phyloP scores from a whole-genome alignment of 2,888 invertebrate species.

The Napeogenes inachia region DNA sequence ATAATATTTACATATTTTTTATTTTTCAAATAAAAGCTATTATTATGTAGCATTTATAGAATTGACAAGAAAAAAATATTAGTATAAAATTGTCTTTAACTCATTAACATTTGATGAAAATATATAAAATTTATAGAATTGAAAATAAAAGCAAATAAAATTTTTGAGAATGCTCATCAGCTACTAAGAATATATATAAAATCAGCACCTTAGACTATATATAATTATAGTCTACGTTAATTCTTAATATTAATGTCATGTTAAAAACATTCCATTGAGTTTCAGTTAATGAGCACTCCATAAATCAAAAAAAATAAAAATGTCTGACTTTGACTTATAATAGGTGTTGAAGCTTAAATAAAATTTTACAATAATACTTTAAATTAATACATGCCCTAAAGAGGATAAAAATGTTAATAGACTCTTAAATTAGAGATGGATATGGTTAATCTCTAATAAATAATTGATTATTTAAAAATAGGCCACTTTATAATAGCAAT shows the following conservation, averaged over 20 bases:
- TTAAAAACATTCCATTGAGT: constrained; percentile 26
- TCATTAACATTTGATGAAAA: constrained; percentile 56
- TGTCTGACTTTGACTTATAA: constrained; percentile 32
- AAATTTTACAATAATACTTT: constrained; percentile 64
- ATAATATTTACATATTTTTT: constrained; percentile 27
- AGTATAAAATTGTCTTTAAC: constrained; percentile 69
- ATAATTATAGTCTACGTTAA: constrained; percentile 15
- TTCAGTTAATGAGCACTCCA: constrained; percentile 33
- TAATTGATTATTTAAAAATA: constrained; percentile 43
- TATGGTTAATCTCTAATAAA: constrained; percentile 52
- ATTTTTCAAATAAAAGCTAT: constrained; percentile 36
- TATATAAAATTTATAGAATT: constrained; percentile 52
- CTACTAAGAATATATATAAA: constrained; percentile 33
- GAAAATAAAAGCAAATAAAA: constrained; percentile 43
- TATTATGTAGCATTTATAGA: constrained; percentile 61
- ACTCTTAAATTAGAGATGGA: constrained; percentile 62
- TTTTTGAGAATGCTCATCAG: constrained; percentile 43
- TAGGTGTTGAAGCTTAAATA: constrained; percentile 35
- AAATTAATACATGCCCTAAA: constrained; percentile 67
- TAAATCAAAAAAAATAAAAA: constrained; percentile 14
- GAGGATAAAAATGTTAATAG: constrained; percentile 61
- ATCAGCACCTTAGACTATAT: constrained; percentile 36
- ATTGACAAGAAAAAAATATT: constrained; percentile 68
- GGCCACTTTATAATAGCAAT: constrained; percentile 60
- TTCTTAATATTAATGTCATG: constrained; percentile 35